Evolutionary conservation across 2,113 vertebrate genomes (phyloP).

Genomic region (Peromyscus californicus): DNA sequence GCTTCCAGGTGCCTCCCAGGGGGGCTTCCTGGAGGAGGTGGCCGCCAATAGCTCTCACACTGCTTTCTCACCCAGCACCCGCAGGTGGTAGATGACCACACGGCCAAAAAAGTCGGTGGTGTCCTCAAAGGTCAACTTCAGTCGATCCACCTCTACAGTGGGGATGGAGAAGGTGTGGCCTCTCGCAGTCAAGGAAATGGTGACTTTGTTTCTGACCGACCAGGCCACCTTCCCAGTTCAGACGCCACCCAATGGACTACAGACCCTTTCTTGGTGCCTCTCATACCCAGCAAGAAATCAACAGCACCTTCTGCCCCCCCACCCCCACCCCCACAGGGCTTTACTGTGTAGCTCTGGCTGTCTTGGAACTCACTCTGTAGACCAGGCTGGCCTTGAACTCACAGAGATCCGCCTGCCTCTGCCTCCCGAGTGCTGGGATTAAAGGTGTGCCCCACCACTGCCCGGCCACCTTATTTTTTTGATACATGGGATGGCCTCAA

Average conservation of each 20-base stretch:
- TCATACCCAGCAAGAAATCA: neutral
- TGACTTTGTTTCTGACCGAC: neutral
- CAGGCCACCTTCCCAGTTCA: neutral
- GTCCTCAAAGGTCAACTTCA: slow-evolving; percentile 95
- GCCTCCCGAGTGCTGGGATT: neutral
- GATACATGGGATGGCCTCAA: neutral
- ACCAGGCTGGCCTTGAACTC: neutral
- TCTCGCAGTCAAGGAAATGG: slow-evolving; percentile 85
- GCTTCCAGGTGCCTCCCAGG: neutral
- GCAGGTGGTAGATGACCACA: slow-evolving; percentile 94
- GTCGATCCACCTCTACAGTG: slow-evolving; percentile 88
- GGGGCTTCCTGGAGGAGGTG: neutral
- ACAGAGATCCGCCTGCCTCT: neutral
- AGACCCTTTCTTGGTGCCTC: neutral
- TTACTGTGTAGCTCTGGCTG: neutral
- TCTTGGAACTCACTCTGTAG: neutral
- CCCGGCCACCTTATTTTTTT: neutral
- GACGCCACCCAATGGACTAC: neutral
- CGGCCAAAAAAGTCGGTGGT: slow-evolving; percentile 97
- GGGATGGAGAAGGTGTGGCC: slow-evolving; percentile 93
- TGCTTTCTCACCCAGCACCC: slow-evolving; percentile 92
- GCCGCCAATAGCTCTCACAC: slow-evolving; percentile 65
- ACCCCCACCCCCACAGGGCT: neutral
- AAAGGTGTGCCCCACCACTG: neutral
- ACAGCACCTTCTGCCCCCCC: neutral